phyloP scores from a whole-genome alignment of 2,113 vertebrate genomes.

The Egretta garzetta region DNA sequence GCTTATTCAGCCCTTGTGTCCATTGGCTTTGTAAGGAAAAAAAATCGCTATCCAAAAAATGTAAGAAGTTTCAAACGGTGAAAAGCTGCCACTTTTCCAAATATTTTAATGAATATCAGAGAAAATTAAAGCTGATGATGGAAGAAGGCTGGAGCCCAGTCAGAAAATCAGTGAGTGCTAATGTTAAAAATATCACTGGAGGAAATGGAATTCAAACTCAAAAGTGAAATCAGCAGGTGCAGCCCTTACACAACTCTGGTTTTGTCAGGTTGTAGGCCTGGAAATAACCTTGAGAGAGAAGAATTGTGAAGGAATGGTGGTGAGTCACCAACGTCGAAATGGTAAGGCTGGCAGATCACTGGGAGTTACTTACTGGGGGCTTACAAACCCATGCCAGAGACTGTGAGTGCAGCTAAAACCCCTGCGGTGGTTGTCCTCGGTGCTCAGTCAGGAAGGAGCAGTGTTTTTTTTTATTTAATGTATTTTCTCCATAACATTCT shows the following conservation, averaged over 20 bases:
- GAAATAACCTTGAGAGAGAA: not conserved
- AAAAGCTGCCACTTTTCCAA: not conserved
- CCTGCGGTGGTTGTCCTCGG: not conserved
- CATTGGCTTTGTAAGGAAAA: not conserved
- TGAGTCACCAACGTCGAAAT: fast-evolving
- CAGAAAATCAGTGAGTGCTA: not conserved
- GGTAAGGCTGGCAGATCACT: not conserved
- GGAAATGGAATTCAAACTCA: not conserved
- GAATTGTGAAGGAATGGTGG: not conserved
- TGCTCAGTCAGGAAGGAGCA: not conserved
- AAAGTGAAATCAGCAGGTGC: not conserved
- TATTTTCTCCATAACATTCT: not conserved
- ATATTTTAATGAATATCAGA: no score
- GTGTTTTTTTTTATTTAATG: no score
- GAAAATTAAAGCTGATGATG: not conserved
- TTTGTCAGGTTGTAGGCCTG: not conserved
- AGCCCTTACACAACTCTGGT: not conserved
- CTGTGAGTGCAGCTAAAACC: fast-evolving
- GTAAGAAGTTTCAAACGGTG: not conserved
- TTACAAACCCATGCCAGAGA: not conserved
- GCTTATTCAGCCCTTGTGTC: not conserved
- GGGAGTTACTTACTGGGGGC: not conserved
- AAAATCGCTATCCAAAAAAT: not conserved
- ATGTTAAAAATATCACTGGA: not conserved
- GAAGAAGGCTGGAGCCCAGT: not conserved